These are phyloP conservation scores for Alviniconcha strummeri DNA, from an alignment of 2,888 invertebrate genomes.

Conservation along the genomic window DNA sequence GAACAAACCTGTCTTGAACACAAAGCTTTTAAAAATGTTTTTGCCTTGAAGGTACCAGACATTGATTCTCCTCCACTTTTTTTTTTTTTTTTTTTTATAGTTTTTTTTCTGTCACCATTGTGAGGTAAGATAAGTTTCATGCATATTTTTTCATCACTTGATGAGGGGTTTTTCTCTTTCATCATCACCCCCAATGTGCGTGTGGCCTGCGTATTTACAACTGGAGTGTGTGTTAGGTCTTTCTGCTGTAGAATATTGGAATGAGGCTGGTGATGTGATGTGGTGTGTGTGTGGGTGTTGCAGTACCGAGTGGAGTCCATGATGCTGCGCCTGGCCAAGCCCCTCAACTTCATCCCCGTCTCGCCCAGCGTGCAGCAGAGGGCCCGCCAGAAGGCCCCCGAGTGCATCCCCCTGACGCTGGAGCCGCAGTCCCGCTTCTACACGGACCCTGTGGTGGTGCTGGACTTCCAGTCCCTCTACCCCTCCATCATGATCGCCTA, in stretches of 20 bases:
- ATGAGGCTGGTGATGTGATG: neutral
- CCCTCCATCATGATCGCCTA: slow-evolving; percentile 99
- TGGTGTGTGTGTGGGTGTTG: slow-evolving; percentile 40
- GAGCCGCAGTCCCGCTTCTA: slow-evolving; percentile 93
- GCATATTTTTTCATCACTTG: no score
- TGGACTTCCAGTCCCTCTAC: slow-evolving; percentile 99
- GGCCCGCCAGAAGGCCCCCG: slow-evolving; percentile 76
- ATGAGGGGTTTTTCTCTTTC: neutral
- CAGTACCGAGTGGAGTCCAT: slow-evolving; percentile 93
- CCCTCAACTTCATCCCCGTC: slow-evolving; percentile 89
- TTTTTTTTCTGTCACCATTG: neutral
- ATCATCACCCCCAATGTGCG: neutral
- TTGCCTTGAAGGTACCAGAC: neutral
- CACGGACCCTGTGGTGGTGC: slow-evolving; percentile 94
- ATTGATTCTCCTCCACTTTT: neutral
- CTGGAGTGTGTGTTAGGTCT: no score
- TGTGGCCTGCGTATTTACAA: neutral
- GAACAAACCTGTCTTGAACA: no score
- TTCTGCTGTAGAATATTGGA: no score
- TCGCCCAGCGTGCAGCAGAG: slow-evolving; percentile 93
- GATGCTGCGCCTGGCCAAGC: slow-evolving; percentile 94
- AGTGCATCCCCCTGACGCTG: slow-evolving; percentile 88
- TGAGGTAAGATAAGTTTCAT: neutral
- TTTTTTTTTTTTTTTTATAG: neutral
- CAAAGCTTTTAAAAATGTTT: no score